A percentile compares a stretch with the other conserved stretches of the same genome.
Conservation (phyloP, 2,113 vertebrate species). For the Rhineura floridana region DNA sequence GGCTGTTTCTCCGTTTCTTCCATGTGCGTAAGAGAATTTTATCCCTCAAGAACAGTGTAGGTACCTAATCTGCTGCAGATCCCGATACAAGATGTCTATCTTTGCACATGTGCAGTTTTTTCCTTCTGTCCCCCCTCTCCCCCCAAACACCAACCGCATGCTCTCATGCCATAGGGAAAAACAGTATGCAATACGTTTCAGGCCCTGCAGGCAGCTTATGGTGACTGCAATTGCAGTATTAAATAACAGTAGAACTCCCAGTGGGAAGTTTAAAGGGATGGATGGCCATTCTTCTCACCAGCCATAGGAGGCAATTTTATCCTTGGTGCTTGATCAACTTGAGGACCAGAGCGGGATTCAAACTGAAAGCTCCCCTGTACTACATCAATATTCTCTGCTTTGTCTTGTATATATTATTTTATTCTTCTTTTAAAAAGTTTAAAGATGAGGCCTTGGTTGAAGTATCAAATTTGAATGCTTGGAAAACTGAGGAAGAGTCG, state of each 20-base stretch:
- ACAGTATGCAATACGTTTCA: background rate
- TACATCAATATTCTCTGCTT: background rate
- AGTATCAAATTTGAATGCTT: background rate
- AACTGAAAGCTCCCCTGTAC: background rate
- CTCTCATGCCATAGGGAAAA: no score
- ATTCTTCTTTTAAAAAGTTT: no score
- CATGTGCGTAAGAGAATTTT: background rate
- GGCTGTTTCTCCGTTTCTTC: background rate
- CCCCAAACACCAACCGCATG: background rate
- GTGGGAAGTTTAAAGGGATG: background rate
- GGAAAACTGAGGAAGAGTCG: background rate
- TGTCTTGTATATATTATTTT: background rate
- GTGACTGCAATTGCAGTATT: background rate
- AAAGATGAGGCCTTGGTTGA: background rate
- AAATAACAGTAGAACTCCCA: background rate
- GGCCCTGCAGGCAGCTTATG: accelerated
- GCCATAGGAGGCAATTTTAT: background rate
- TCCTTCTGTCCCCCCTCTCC: background rate
- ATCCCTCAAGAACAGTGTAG: background rate
- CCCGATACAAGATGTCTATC: background rate
- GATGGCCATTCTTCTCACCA: background rate
- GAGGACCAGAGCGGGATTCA: no score
- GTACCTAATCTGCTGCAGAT: background rate
- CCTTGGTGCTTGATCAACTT: background rate
- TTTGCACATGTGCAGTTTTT: background rate